Evolutionary conservation across 2,113 vertebrate species (phyloP).

Genomic region (Panthera uncia): DNA sequence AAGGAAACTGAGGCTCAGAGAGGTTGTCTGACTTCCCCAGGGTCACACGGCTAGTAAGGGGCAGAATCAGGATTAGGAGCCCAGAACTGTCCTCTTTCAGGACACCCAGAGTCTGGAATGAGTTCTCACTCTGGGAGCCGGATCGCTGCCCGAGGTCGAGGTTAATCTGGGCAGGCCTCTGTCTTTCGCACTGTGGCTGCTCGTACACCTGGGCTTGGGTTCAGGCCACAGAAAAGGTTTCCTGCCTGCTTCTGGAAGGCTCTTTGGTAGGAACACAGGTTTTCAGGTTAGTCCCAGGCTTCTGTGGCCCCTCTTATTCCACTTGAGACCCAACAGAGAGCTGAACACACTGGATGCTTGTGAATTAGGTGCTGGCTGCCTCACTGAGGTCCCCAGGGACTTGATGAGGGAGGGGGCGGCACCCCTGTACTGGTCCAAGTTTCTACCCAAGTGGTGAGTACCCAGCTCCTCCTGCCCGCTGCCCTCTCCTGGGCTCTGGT

Average conservation of each 20-base stretch:
- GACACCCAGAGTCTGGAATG: background rate
- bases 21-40: background rate
- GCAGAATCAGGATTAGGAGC: background rate
- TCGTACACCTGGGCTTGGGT: background rate
- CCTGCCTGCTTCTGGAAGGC: background rate
- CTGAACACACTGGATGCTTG: background rate
- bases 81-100: background rate
- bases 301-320: background rate
- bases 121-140: background rate
- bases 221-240: background rate
- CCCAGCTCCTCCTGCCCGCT: background rate
- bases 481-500: background rate
- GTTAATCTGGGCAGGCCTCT: background rate
- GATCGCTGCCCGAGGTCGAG: background rate
- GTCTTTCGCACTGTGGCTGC: accelerated
- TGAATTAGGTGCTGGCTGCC: no score
- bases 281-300: background rate
- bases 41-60: background rate
- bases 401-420: no score
- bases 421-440: background rate
- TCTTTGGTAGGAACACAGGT: background rate
- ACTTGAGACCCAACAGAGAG: background rate
- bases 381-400: background rate
- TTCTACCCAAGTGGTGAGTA: background rate
- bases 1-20: background rate